phyloP scores from a whole-genome alignment of 2,797 vertebrate species.

The Benthosema pterotum region DNA sequence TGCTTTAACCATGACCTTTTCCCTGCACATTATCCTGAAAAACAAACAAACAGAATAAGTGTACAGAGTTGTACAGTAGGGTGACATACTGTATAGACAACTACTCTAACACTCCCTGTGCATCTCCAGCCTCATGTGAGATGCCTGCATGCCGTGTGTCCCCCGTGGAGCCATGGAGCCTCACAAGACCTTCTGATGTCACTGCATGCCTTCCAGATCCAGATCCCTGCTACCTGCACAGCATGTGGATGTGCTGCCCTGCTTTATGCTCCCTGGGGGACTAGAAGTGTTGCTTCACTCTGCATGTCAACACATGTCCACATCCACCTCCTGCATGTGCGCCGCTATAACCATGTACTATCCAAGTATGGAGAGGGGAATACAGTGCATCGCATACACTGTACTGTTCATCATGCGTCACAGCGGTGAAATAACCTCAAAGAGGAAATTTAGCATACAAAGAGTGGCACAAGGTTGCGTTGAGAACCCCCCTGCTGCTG shows the following conservation, averaged over 20 bases:
- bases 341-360: background rate
- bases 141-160: slow-evolving; percentile 12
- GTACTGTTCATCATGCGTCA: slow-evolving; percentile 25
- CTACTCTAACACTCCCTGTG: slow-evolving; percentile 4
- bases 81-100: slow-evolving; percentile 33
- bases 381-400: slow-evolving; percentile 1
- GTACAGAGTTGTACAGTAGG: slow-evolving; percentile 23
- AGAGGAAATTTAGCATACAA: slow-evolving; percentile 60
- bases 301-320: slow-evolving; percentile 50
- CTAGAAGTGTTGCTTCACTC: slow-evolving; percentile 23
- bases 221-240: slow-evolving; percentile 22
- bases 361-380: slow-evolving; percentile 40
- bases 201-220: slow-evolving; percentile 39
- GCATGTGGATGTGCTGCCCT: slow-evolving; percentile 53
- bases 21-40: background rate
- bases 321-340: too few species aligned
- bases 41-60: slow-evolving; percentile 2
- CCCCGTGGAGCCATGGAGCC: slow-evolving; percentile 51
- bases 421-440: slow-evolving; percentile 34
- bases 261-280: slow-evolving; percentile 50
- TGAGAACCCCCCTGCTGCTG: slow-evolving; percentile 32
- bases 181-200: slow-evolving; percentile 61
- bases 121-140: slow-evolving; percentile 44
- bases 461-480: slow-evolving; percentile 41
- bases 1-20: background rate